Percentiles rank a stretch among this genome's conserved stretches.
These are phyloP conservation scores for Ennomos erosarius DNA, from an alignment of 2,888 invertebrate genomes.

Conservation along the genomic window DNA sequence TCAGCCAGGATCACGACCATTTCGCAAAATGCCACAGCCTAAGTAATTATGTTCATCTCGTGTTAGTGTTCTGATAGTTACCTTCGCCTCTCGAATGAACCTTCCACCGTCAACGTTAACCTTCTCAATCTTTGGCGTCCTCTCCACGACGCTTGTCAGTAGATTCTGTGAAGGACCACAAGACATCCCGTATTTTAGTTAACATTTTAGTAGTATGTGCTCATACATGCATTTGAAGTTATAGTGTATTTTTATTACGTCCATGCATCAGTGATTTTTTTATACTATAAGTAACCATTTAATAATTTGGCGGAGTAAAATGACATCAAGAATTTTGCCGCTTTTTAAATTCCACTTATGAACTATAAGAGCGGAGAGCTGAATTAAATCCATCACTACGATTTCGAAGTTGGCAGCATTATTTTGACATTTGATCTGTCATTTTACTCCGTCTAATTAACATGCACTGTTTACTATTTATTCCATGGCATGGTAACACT, in stretches of 20 bases:
- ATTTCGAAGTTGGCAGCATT: too few species aligned
- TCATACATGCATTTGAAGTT: slow-evolving; percentile 11
- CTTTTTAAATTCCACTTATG: too few species aligned
- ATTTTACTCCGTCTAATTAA: too few species aligned
- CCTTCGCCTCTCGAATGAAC: slow-evolving; percentile 99
- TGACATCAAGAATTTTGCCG: too few species aligned
- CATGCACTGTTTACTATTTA: too few species aligned
- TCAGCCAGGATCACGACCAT: slow-evolving; percentile 20
- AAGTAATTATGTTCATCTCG: slow-evolving; percentile 28
- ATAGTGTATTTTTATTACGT: background rate
- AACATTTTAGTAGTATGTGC: slow-evolving; percentile 13
- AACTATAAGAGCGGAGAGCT: too few species aligned
- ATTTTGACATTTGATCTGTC: too few species aligned
- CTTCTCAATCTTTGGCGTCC: slow-evolving; percentile 97
- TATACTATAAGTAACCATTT: background rate
- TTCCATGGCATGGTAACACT: too few species aligned
- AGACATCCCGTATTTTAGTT: slow-evolving; percentile 27
- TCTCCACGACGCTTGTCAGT: slow-evolving; percentile 96
- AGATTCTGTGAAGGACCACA: slow-evolving; percentile 88
- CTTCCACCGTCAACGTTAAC: slow-evolving; percentile 98
- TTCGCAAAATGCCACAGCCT: slow-evolving; percentile 54
- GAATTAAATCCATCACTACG: too few species aligned
- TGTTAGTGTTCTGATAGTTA: slow-evolving; percentile 82
- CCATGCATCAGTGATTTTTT: slow-evolving; percentile 9
- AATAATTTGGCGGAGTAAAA: too few species aligned